phyloP scores from a whole-genome alignment of 23 tunicate genomes.

The Trididemnum clinides region DNA sequence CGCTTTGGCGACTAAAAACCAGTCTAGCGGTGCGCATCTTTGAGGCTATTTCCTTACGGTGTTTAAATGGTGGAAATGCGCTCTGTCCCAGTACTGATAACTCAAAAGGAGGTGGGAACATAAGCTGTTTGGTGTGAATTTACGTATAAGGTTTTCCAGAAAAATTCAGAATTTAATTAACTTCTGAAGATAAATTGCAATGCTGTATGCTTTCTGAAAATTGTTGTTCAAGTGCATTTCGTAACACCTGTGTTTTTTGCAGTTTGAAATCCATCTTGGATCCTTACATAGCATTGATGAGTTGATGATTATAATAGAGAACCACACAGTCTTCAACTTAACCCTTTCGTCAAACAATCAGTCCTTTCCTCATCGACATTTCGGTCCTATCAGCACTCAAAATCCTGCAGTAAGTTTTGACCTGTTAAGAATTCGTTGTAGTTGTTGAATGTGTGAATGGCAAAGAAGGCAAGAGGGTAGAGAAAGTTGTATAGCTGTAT shows the following conservation, averaged over 20 bases:
- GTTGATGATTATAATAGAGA: constrained; percentile 30
- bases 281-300: constrained; percentile 30
- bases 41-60: too few relatives aligned
- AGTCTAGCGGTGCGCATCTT: too few relatives aligned
- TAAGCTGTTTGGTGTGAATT: too few relatives aligned
- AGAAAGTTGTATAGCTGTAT: too few relatives aligned
- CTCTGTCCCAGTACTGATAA: too few relatives aligned
- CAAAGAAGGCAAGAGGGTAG: too few relatives aligned
- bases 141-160: neutral
- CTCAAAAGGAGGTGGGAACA: too few relatives aligned
- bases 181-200: neutral
- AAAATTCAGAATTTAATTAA: neutral
- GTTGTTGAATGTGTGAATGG: too few relatives aligned
- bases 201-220: neutral
- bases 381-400: neutral
- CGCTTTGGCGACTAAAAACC: too few relatives aligned
- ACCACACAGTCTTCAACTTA: constrained; percentile 17
- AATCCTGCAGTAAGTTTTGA: neutral
- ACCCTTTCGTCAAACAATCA: constrained; percentile 49
- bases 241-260: neutral
- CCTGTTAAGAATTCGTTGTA: too few relatives aligned
- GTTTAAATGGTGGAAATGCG: too few relatives aligned
- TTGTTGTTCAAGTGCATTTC: neutral
- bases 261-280: constrained; percentile 64
- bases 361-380: neutral